Evolutionary conservation across 2,888 invertebrate genomes (phyloP).

Genomic region (Agriotes lineatus): DNA sequence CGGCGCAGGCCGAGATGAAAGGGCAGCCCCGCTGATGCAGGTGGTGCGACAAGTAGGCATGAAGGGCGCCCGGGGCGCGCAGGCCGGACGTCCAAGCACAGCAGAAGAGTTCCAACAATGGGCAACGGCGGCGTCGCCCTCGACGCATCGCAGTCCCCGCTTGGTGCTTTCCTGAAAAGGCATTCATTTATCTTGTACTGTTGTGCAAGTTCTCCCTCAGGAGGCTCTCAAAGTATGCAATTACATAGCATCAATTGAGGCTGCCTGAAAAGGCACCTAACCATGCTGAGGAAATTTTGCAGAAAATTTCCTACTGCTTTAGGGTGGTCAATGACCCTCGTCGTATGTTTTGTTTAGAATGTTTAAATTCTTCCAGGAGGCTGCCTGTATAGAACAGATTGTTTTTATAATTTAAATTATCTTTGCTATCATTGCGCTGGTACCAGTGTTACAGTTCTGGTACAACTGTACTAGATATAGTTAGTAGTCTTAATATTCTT

Average conservation of each 20-base stretch:
- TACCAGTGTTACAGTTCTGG: no score
- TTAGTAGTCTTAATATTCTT: no score
- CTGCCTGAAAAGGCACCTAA: not conserved
- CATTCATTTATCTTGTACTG: slow-evolving; percentile 9
- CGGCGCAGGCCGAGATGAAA: slow-evolving; percentile 45
- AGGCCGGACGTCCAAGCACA: slow-evolving; percentile 88
- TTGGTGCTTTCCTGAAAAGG: slow-evolving; percentile 84
- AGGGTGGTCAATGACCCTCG: no score
- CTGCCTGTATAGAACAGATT: no score
- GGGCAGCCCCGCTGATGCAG: slow-evolving; percentile 92
- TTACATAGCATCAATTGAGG: not conserved
- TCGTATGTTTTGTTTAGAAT: no score
- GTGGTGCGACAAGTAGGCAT: slow-evolving; percentile 99
- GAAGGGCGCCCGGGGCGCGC: slow-evolving; percentile 90
- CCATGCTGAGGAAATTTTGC: no score
- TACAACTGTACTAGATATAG: no score
- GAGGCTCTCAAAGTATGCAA: not conserved
- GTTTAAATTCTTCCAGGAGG: no score
- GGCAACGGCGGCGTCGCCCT: slow-evolving; percentile 70
- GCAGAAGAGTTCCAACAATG: slow-evolving; percentile 80
- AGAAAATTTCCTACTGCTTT: no score
- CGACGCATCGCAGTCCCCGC: slow-evolving; percentile 78
- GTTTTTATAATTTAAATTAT: no score
- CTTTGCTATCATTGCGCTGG: no score
- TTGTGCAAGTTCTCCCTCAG: not conserved